Base-by-base conservation (phyloP, 1,140 invertebrate species). In the Pectinophora gossypiella region DNA sequence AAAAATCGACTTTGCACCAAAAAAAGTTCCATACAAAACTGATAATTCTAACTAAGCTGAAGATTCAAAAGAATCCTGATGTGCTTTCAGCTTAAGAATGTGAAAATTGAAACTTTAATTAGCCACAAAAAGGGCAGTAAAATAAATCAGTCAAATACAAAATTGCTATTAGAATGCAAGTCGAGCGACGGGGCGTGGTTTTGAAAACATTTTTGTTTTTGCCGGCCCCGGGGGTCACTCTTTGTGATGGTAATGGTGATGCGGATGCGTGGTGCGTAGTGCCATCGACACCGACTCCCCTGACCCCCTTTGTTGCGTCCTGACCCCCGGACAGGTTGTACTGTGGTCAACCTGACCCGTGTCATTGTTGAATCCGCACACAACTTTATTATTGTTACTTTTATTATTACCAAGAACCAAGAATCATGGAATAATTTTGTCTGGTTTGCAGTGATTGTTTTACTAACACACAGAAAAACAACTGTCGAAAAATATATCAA, bases 261-360 rank as follows among this genome's bases (percentile, higher is more conserved):
- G 48, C 35, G 54, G 64, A 61, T 56, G 70, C 64, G 54, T 60
- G 68, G 73, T 69, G 63, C 59, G 55, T 65, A 61, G 65, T 65
- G 64, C 56, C 71, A 72, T 72, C 70, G 61, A 66, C 46, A 42
- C 20, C 58, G 61, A 60, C 55, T 45, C 49, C 22, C 47, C 51
- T 71, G 68, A 69, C 67, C 70, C 56, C 51, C 64, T 62, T 83
- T 77, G 71, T 76, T 56, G 46, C 21, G 18, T 59, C 16, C 50
- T 80, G 76, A 79, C 76, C 77, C 62, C 56, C 19, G 57, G 62
- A 65, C 79, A 83, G 77, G 79, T 83, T 74, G 61, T 46, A 67
- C 63, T 66, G 50, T 65, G 68, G 64, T 66, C 62, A 68, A 51
- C 61, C 56, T 54, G 27, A n/a, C 27, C n/a, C 9, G n/a, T n/a